Conservation (phyloP, 2,888 invertebrate species). For the Scaptomyza polygonia region DNA sequence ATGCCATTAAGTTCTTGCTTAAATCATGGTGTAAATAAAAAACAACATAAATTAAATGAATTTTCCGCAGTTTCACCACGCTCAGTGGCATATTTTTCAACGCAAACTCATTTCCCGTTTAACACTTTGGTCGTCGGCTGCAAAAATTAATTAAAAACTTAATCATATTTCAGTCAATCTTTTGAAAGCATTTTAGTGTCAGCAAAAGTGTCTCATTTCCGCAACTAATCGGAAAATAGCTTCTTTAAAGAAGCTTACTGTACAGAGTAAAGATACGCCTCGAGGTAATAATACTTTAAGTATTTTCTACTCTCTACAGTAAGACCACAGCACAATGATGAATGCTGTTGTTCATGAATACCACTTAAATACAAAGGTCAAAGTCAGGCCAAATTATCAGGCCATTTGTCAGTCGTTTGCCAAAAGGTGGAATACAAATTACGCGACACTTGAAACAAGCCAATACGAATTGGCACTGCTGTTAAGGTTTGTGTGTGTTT, state of each 20-base stretch:
- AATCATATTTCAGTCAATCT: not conserved
- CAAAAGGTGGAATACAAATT: constrained; percentile 42
- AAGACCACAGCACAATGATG: constrained; percentile 1
- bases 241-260: not conserved
- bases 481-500: constrained; percentile 27
- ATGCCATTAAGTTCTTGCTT: not conserved
- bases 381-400: constrained; percentile 36
- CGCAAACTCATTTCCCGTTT: constrained; percentile 1
- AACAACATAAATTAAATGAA: not conserved
- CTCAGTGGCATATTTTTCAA: not conserved
- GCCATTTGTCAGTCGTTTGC: constrained; percentile 35
- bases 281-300: not conserved
- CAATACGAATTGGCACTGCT: constrained; percentile 38
- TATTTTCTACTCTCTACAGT: constrained; percentile 6
- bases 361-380: constrained; percentile 1
- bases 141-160: constrained; percentile 9
- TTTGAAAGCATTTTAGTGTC: not conserved
- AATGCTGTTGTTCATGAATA: constrained; percentile 9
- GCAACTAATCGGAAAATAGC: not conserved
- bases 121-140: not conserved
- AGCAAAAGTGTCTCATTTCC: not conserved
- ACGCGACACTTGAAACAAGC: constrained; percentile 38
- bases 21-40: not conserved
- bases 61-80: not conserved
- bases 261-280: not conserved